Base-by-base conservation (phyloP, 2,113 vertebrate genomes). In the Genyomyrus donnyi region DNA sequence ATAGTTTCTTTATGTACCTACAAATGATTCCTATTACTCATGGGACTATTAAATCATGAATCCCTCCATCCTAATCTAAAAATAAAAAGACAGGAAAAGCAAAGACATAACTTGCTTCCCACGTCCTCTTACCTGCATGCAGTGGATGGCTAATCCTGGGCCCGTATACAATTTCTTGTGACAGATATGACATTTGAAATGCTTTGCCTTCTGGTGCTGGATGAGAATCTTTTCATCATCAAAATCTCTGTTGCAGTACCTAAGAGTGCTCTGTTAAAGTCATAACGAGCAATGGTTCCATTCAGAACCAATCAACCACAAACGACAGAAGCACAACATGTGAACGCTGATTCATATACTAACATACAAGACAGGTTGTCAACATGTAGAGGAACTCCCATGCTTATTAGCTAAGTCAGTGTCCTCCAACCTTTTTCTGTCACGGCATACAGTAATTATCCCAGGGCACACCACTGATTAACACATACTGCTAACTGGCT, bases 181-280 rank as follows among this genome's bases (percentile, higher is more conserved):
- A 94, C 98, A 99, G 94, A 99, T 99, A 88, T 99, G 98, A 90
- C 98, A 99, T 95, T 99, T 99, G 93, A 99, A 99, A 96, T 99
- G 98, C 93, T 99, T 99, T 62, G 98, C 98, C 95, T 99, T 99
- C 93, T 99, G 98, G 91, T 99, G 98, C 92, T 99, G 98, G 93
- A 99, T 99, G 89, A 99, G 97, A 88, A 99, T 99, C 94, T 99
- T 99, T 93, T 99, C 98, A 92, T 99, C 98, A 90, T 99, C 98
- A 92, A 99, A 99, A 94, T 99, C 98, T 93, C 98, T 97, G 93
- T 99, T 99, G 91, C 98, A 99, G 86, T 99, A 99, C 98, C 98
- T 99, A 90, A 48, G 89, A 24, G 31, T 39, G 8, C 90, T 0
- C 24, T 0, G 94, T 98, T 95, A 97, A 98, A 96, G 96, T 74